A percentile compares a stretch with the other conserved stretches of the same genome.
phyloP scores from a whole-genome alignment of 2,797 vertebrate genomes.

The Stomatorhinus walkeri region DNA sequence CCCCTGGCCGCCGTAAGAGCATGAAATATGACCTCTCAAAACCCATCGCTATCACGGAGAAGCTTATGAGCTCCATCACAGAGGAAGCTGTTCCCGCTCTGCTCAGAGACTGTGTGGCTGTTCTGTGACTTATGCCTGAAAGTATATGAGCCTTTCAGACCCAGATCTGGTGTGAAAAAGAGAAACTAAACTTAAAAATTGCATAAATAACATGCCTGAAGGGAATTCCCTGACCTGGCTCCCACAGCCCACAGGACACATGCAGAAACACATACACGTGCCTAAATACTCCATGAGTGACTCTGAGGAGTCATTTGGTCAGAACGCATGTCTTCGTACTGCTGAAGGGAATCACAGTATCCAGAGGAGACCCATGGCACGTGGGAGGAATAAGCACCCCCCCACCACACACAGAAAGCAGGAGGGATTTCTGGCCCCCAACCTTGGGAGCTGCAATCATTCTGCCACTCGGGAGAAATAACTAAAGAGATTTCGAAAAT shows the following conservation, averaged over 20 bases:
- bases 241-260: not conserved
- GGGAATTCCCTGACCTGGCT: not conserved
- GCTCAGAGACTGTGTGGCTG: not conserved
- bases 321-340: not conserved
- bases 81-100: not conserved
- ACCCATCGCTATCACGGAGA: not conserved
- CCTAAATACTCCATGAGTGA: not conserved
- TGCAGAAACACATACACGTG: no score
- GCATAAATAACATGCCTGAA: not conserved
- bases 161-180: not conserved
- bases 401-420: not conserved
- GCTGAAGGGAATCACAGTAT: not conserved
- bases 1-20: not conserved
- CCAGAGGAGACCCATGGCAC: not conserved
- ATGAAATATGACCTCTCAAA: constrained; percentile 1
- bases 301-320: not conserved
- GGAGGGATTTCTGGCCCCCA: not conserved
- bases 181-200: not conserved
- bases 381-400: not conserved
- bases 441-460: not conserved
- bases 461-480: not conserved
- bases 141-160: not conserved
- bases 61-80: not conserved
- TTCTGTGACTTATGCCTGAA: not conserved
- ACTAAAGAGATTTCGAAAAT: not conserved